These are phyloP conservation scores for Zonitis immaculata DNA, from an alignment of 2,888 invertebrate species.

Conservation along the genomic window DNA sequence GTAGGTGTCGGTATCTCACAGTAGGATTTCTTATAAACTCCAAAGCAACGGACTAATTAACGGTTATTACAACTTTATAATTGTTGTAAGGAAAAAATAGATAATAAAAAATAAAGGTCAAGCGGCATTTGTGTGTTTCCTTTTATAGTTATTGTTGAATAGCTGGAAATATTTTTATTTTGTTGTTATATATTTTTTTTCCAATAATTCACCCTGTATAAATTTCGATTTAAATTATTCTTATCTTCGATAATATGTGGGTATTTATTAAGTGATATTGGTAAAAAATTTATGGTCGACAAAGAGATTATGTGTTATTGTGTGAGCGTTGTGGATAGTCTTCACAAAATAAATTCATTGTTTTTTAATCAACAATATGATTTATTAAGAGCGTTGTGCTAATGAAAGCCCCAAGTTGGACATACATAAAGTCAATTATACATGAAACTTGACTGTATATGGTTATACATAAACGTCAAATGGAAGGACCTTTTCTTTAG, in stretches of 20 bases:
- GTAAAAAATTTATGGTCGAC: no score
- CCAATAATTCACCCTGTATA: no score
- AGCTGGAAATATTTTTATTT: no score
- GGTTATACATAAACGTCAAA: not conserved
- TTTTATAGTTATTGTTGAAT: no score
- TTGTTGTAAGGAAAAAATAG: not conserved
- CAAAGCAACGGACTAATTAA: conserved; percentile 28
- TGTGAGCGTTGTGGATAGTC: not conserved
- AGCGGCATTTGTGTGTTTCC: not conserved
- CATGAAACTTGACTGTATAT: not conserved
- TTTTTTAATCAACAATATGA: conserved; percentile 16
- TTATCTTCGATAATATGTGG: no score
- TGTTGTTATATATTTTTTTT: no score
- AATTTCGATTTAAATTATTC: no score
- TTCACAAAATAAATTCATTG: conserved; percentile 13
- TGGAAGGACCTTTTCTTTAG: not conserved
- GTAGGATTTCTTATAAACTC: conserved; percentile 20
- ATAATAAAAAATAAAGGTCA: not conserved
- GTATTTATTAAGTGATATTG: not conserved
- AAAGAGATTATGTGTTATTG: no score
- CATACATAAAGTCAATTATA: not conserved
- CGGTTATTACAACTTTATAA: conserved; percentile 20
- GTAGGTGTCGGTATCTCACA: conserved; percentile 8
- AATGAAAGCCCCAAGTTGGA: conserved; percentile 8
- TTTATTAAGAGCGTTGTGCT: conserved; percentile 14